phyloP scores from a whole-genome alignment of 37 sponge, comb jelly and placozoan genomes.

The Lycopodina hypogea region DNA sequence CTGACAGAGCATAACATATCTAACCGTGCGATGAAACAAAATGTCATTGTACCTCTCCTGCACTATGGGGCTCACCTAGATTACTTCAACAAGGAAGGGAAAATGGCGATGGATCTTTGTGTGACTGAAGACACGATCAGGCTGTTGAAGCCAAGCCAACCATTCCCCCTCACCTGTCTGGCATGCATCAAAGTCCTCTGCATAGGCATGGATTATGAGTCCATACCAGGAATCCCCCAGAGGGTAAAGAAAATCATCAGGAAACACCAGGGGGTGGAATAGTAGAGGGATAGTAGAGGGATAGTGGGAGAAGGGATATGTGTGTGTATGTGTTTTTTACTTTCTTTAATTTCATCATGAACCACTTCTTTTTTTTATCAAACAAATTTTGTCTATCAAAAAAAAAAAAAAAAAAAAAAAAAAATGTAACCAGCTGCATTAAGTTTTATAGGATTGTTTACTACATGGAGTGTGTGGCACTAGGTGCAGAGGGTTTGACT shows the following conservation, averaged over 20 bases:
- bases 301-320: neutral
- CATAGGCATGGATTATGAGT: constrained; percentile 16
- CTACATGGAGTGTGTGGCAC: no score
- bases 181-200: constrained; percentile 19
- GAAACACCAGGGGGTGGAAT: constrained; percentile 9
- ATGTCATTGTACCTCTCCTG: constrained; percentile 37
- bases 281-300: no score
- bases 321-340: neutral
- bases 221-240: constrained; percentile 7
- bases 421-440: no score
- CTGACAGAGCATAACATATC: neutral
- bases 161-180: constrained; percentile 21
- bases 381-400: no score
- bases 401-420: no score
- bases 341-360: no score
- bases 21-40: neutral
- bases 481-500: no score
- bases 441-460: no score
- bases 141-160: constrained; percentile 1
- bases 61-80: constrained; percentile 28
- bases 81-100: constrained; percentile 35
- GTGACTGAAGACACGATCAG: neutral
- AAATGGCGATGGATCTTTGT: constrained; percentile 15
- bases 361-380: no score
- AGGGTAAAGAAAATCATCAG: constrained; percentile 27